Conservation (phyloP, 2,888 invertebrate genomes). For the Ischnura elegans region DNA sequence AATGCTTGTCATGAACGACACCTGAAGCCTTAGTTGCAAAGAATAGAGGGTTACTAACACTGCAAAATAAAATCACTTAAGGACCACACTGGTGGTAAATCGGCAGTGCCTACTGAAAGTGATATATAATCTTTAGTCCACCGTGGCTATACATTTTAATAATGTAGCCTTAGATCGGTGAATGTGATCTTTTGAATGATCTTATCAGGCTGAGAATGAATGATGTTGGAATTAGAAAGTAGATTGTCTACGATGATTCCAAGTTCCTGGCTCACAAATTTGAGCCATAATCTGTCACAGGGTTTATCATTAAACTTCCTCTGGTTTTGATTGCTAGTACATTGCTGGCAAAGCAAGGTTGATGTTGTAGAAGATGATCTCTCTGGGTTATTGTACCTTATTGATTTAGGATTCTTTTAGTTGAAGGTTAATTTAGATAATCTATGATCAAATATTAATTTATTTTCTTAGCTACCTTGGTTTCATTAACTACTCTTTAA, state of each 20-base stretch:
- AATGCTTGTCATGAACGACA: constrained; percentile 56
- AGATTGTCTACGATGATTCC: not conserved
- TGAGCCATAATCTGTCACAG: constrained; percentile 56
- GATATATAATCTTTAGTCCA: constrained; percentile 29
- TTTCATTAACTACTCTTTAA: not conserved
- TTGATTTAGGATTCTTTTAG: not conserved
- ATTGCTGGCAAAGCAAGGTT: not conserved
- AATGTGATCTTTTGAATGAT: constrained; percentile 46
- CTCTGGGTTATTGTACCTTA: not conserved
- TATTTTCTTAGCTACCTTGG: not conserved
- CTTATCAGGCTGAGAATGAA: constrained; percentile 25
- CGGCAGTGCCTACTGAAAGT: constrained; percentile 56
- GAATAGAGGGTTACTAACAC: constrained; percentile 51
- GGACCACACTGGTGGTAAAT: constrained; percentile 48
- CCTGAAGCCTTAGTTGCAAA: constrained; percentile 44
- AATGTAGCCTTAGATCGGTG: constrained; percentile 43
- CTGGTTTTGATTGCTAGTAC: constrained; percentile 34
- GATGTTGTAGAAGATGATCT: not conserved
- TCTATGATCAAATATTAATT: constrained; percentile 16
- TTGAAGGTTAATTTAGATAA: not conserved
- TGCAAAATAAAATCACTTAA: constrained; percentile 27
- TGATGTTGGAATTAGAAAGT: constrained; percentile 25
- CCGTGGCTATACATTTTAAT: constrained; percentile 32
- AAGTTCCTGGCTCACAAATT: constrained; percentile 37
- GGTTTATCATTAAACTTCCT: constrained; percentile 46